phyloP scores from a whole-genome alignment of 92 coral and sea anemone genomes.

The Umimayanthus chanpuru region DNA sequence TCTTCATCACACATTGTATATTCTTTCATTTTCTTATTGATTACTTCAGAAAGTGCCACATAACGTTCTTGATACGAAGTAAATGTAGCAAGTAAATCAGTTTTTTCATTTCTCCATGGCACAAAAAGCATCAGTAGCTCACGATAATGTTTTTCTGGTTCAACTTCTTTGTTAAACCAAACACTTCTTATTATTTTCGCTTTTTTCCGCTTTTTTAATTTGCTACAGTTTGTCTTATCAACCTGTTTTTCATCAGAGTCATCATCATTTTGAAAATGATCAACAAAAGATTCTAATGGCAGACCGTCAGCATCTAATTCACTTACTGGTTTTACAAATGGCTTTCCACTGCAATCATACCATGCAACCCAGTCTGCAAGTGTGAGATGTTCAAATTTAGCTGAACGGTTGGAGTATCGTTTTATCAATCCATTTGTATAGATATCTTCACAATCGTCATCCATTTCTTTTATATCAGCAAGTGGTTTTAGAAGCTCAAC shows the following conservation, averaged over 20 bases:
- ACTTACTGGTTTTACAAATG: constrained; percentile 39
- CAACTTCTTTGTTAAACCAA: no score
- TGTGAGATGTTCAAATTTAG: constrained; percentile 60
- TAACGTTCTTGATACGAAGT: constrained; percentile 38
- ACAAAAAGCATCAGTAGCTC: constrained; percentile 43
- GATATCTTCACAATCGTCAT: constrained; percentile 76
- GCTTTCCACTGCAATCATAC: constrained; percentile 60
- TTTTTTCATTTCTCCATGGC: constrained; percentile 51
- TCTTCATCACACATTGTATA: no score
- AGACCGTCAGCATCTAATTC: constrained; percentile 44
- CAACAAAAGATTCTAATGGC: not conserved
- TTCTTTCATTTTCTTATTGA: no score
- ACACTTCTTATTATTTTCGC: constrained; percentile 7
- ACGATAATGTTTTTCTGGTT: constrained; percentile 49
- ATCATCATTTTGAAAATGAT: not conserved
- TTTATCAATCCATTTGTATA: constrained; percentile 70
- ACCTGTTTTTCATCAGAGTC: constrained; percentile 36
- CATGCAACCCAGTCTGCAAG: constrained; percentile 84
- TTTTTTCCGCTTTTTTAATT: constrained; percentile 27
- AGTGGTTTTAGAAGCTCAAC: constrained; percentile 40
- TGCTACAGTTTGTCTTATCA: constrained; percentile 34
- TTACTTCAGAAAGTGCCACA: not conserved
- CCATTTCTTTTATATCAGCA: constrained; percentile 69
- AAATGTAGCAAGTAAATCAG: constrained; percentile 32
- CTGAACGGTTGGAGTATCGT: constrained; percentile 68